A percentile compares a stretch with the other conserved stretches of the same genome.
phyloP scores from a whole-genome alignment of 2,888 invertebrate genomes.

The Myopa testacea region DNA sequence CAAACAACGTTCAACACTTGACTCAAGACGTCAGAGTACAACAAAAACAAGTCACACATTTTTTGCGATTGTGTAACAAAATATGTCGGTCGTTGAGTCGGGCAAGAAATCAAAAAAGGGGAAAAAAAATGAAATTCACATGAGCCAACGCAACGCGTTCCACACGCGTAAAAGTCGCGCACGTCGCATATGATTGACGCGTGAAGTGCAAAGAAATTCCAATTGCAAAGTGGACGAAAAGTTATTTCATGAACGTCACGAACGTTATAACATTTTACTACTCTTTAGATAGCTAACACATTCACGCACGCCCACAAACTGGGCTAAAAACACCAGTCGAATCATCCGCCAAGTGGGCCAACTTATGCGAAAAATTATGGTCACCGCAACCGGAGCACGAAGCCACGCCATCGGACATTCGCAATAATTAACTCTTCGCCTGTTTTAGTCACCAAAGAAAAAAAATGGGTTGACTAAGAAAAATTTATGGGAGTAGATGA shows the following conservation, averaged over 20 bases:
- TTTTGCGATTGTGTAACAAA: background rate
- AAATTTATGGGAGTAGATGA: background rate
- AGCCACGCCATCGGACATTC: background rate
- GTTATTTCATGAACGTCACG: background rate
- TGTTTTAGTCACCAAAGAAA: background rate
- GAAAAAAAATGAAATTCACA: no score
- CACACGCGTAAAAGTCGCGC: background rate
- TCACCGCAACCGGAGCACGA: background rate
- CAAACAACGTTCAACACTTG: background rate
- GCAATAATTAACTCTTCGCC: conserved; percentile 15
- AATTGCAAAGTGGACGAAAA: background rate
- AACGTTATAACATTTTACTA: background rate
- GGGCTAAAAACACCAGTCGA: background rate
- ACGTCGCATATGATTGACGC: background rate
- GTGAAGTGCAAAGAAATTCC: background rate
- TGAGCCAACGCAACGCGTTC: background rate
- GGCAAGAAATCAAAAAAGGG: no score
- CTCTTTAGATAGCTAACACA: background rate
- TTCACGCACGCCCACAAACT: background rate
- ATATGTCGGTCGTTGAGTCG: background rate
- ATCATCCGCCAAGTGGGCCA: background rate
- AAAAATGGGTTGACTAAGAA: background rate
- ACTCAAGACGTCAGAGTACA: background rate
- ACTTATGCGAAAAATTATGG: background rate
- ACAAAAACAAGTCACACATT: background rate